Evolutionary conservation across 2,888 invertebrate genomes (phyloP), one percentile per base, ranked within the genome.

Genomic region (Plebejus argus): DNA sequence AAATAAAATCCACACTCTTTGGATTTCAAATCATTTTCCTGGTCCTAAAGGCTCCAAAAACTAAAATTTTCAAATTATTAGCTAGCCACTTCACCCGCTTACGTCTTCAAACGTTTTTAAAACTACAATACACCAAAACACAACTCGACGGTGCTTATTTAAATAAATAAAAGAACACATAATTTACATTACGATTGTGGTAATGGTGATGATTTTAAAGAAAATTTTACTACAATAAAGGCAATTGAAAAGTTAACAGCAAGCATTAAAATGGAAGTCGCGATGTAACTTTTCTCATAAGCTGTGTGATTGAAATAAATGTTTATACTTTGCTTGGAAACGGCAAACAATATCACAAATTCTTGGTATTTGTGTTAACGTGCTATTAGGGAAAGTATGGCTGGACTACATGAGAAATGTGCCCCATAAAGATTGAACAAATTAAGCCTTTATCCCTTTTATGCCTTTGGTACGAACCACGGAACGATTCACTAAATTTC

Each of bases 271-370:
- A 61, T 23, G 1, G 10, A 23, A 23, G 12, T 23, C 8, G 61
- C 61, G 10, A 23, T 61, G 20, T 23, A 61, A 61, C 61, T 61
- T 61, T 61, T 20, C 23, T 61, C 61, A 61, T 61, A 61, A 61
- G 61, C 23, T 61, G 61, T 61, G 4, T 61, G 61, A 61, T 61
- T 61, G 61, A 61, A 61, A 61, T 61, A 12, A 61, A 61, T 61
- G 61, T 61, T 23, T 61, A 23, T 23, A 61, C 61, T 61, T 61
- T 61, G 61, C 61, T 23, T 1, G 10, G 20, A 61, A 61, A 61
- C 58, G 20, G 10, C 20, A 23, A 61, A 61, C 58, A 23, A 61
- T 61, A 61, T 20, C 58, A 1, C 20, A 20, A 58, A 58, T n/a
- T 20, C 0, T 61, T 61, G 20, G 20, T 61, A 20, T 61, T 61